These are phyloP conservation scores for Drosophila nigricruria DNA, from an alignment of 2,888 invertebrate species.

Conservation along the genomic window DNA sequence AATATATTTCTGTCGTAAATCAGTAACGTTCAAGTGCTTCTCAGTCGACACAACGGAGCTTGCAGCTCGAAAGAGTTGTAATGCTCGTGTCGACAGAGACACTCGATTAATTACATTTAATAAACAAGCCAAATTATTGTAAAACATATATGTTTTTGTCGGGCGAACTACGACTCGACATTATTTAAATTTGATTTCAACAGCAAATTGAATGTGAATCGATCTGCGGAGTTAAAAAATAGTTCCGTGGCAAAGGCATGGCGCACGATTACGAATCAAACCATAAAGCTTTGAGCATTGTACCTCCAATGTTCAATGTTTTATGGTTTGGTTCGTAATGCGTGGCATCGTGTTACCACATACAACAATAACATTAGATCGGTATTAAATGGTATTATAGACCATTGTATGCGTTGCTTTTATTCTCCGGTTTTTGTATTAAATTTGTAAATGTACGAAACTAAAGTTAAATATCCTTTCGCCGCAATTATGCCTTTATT, in stretches of 20 bases:
- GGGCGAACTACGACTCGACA: background rate
- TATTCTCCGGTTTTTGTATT: constrained; percentile 4
- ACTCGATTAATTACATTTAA: constrained; percentile 15
- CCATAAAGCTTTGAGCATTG: background rate
- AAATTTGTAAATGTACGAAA: constrained; percentile 2
- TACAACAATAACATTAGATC: constrained; percentile 19
- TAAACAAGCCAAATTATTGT: background rate
- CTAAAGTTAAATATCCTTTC: constrained; percentile 1
- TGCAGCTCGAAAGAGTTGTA: background rate
- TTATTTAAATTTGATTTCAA: constrained; percentile 9
- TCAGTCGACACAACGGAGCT: no score
- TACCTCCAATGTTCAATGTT: no score
- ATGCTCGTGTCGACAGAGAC: background rate
- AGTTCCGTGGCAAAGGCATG: background rate
- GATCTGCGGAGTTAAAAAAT: background rate
- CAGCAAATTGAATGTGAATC: background rate
- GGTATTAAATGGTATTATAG: constrained; percentile 21
- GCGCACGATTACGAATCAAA: background rate
- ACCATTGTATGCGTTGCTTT: constrained; percentile 6
- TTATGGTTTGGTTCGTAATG: no score
- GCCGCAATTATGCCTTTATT: constrained; percentile 19
- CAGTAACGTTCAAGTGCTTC: no score
- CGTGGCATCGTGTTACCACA: no score
- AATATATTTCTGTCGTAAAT: no score
- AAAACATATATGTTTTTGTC: background rate